Percentiles rank a stretch among this genome's conserved stretches.
Conservation (phyloP, 2,888 invertebrate species). For the Bursaphelenchus okinawaensis region DNA sequence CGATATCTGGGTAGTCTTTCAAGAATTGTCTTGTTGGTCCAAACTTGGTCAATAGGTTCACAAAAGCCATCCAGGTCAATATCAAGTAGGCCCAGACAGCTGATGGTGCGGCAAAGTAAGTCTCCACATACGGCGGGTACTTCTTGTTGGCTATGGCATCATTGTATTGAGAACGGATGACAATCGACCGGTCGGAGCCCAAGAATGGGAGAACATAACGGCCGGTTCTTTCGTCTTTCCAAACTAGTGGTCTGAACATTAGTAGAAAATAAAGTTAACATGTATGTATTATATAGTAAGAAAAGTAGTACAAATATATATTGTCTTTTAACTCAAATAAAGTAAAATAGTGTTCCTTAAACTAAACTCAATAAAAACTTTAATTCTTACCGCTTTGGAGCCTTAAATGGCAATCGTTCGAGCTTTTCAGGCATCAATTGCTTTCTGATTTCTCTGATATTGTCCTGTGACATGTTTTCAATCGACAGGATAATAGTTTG, state of each 20-base stretch:
- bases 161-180: constrained; percentile 70
- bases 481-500: constrained; percentile 75
- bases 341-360: no score
- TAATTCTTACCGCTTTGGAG: constrained; percentile 24
- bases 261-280: no score
- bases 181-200: constrained; percentile 53
- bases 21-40: constrained; percentile 67
- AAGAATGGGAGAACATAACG: constrained; percentile 7
- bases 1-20: constrained; percentile 68
- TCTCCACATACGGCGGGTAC: constrained; percentile 66
- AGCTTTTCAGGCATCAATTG: constrained; percentile 66
- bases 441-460: constrained; percentile 68
- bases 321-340: not conserved
- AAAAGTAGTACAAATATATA: not conserved
- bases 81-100: constrained; percentile 65
- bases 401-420: constrained; percentile 47
- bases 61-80: constrained; percentile 52
- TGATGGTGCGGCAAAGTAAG: constrained; percentile 67
- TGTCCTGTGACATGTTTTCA: constrained; percentile 63
- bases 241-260: constrained; percentile 1
- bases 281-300: no score
- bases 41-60: constrained; percentile 67
- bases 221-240: not conserved
- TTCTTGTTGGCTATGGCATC: constrained; percentile 68
- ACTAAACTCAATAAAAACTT: no score